Base-by-base conservation (phyloP, 2,888 invertebrate species). In the Eupithecia inturbata region DNA sequence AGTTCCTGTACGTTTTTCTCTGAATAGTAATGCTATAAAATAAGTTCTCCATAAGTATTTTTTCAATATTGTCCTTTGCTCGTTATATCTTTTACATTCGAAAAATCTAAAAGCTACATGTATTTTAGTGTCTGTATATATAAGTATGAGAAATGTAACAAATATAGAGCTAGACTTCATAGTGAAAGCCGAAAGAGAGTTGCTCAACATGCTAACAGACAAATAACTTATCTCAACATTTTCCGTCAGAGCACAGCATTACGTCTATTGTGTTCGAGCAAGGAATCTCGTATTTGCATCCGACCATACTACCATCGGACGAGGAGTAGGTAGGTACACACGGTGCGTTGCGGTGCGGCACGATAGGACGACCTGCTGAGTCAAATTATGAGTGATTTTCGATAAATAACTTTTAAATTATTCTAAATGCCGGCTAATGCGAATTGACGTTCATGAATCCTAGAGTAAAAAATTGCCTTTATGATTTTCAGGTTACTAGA, bases 241-340 rank as follows among this genome's bases (percentile, higher is more conserved):
- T 90, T 89, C 89, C 87, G 86, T 85, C 84, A 85, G 89, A 87
- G 83, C 89, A 86, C 88, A 85, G 84, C 87, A 87, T 89, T 88
- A 85, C 87, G 84, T 88, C 89, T 88, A 92, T 91, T 91, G 91
- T 92, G 84, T 84, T 87, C 87, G 83, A 83, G 88, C 84, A 88
- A 90, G 88, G 90, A 90, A 91, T 91, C 89, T 92, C 88, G 89
- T 91, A 89, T 91, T 91, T 88, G 90, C 89, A 90, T 88, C 88
- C 87, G 85, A 90, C 88, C 90, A 89, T 88, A 84, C 45, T 88
- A 84, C 45, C 45, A n/a, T 80, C 83, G 82, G 85, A 83, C 82
- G 85, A 83, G 6, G n/a, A n/a, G n/a, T n/a, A 19, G 84, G 84
- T 53, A 39, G 41, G 63, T 70, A 76, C 73, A 67, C 68, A 71